Base-by-base conservation (phyloP, 2,888 invertebrate genomes). In the Sthenelais limicola region DNA sequence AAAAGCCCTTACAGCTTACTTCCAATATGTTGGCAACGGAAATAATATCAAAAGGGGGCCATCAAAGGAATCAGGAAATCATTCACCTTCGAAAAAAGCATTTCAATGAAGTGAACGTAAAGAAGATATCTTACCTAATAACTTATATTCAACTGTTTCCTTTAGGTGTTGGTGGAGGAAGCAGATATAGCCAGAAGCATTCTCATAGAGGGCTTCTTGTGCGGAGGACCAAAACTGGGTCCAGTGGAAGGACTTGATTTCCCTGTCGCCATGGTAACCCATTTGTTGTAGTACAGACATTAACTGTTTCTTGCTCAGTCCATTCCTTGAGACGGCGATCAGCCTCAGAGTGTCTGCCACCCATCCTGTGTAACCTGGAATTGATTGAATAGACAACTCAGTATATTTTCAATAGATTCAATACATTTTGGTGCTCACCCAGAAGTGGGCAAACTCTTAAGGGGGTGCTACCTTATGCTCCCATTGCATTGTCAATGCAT, bases 301-400 rank as follows among this genome's bases (percentile, higher is more conserved):
- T 21, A 86, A 76, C 54, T 86, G 84, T n/a, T 71, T 51, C 56
- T 81, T 78, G n/a, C 78, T 80, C 7, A 87, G 79, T 4, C 86
- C 87, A 47, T 84, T 79, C 38, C 82, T 73, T 7, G 85, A 85
- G 47, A 83, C 79, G 5, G 82, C 82, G n/a, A 87, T 76, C 54
- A 87, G 80, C 43, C 85, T 81, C 18, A 87, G 80, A 0, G 81
- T 79, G 67, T 86, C 86, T 9, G 83, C 82, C 26, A 87, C 82
- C 87, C 87, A 87, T 47, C 86, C 86, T 15, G 79, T 77, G 48
- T 79, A 80, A 33, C 83, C 85, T 85, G 43, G 24, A 67, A 47
- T 4, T n/a, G n/a, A n/a, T n/a, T n/a, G n/a, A n/a, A n/a, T n/a
- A n/a, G n/a, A n/a, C n/a, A n/a, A n/a, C n/a, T n/a, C n/a, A n/a